Conservation (phyloP, 1,140 invertebrate species). For the Bombus waltoni region DNA sequence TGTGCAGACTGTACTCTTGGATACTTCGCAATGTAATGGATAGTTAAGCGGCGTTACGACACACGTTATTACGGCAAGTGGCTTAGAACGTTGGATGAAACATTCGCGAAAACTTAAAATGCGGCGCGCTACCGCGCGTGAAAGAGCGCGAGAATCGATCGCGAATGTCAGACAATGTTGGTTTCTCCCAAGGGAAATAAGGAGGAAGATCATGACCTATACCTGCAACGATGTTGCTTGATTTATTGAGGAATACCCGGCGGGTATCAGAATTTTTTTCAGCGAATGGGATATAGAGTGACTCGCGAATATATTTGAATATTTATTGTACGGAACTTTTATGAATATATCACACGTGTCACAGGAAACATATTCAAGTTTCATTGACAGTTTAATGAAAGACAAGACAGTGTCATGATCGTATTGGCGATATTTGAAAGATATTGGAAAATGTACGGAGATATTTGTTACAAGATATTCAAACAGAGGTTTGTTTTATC, state of each 20-base stretch:
- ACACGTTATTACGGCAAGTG: conserved; percentile 22
- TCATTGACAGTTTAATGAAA: too few species aligned
- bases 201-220: neutral
- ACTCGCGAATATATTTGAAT: neutral
- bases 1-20: neutral
- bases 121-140: neutral
- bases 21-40: conserved; percentile 23
- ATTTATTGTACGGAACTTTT: too few species aligned
- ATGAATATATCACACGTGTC: too few species aligned
- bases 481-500: neutral
- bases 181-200: neutral
- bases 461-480: neutral
- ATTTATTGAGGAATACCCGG: neutral
- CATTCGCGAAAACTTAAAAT: neutral
- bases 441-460: too few species aligned
- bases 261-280: neutral
- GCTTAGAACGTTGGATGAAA: conserved; percentile 13
- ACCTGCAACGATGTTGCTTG: neutral
- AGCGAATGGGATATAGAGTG: neutral
- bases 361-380: too few species aligned
- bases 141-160: conserved; percentile 10
- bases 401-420: too few species aligned
- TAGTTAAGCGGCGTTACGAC: conserved; percentile 13
- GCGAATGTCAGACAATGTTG: neutral
- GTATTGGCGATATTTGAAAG: too few species aligned